Evolutionary conservation across 2,888 invertebrate species (phyloP), one percentile per base, ranked within the genome.

Genomic region (Trissoscelio sp.): DNA sequence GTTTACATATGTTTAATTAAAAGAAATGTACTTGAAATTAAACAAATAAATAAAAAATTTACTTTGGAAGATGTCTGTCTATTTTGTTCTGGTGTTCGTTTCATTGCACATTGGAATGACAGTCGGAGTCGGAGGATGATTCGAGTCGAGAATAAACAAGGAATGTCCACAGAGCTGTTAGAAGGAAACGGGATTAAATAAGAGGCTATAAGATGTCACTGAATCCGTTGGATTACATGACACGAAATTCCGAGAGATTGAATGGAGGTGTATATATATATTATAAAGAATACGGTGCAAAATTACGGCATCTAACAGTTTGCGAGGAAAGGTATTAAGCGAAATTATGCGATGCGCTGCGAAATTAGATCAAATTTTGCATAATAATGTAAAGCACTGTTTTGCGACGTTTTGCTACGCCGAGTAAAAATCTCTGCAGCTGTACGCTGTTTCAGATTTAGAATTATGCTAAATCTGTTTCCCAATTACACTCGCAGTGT

Each of bases 311-410:
- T 48, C 55, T 37, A 60, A 28, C 14, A 24, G 51, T 34, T 60
- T 31, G 12, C 16, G n/a, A 14, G 39, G 31, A 9, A 11, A 62
- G 22, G 37, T 16, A 42, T 73, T 60, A 39, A n/a, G 34, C 39
- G 12, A 42, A 62, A 58, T 73, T 62, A 62, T 73, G 34, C 53
- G 46, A 44, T 53, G 58, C 62, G 16, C 60, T 44, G 12, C 39
- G 11, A 60, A 73, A 73, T 73, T 42, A 53, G 73, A 73, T 73
- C 53, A 62, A 73, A 55, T 73, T 62, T 62, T 73, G 53, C 62
- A 73, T 73, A 44, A 60, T 60, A 39, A 44, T 55, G 46, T 55
- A 48, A 58, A 62, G 62, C 34, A 53, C 51, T 48, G 51, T 72
- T 72, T 51, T 60, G 53, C 37, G 22, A 46, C 57, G 57, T 58